Conservation (phyloP, 2,888 invertebrate genomes). For the Diachrysia chrysitis region DNA sequence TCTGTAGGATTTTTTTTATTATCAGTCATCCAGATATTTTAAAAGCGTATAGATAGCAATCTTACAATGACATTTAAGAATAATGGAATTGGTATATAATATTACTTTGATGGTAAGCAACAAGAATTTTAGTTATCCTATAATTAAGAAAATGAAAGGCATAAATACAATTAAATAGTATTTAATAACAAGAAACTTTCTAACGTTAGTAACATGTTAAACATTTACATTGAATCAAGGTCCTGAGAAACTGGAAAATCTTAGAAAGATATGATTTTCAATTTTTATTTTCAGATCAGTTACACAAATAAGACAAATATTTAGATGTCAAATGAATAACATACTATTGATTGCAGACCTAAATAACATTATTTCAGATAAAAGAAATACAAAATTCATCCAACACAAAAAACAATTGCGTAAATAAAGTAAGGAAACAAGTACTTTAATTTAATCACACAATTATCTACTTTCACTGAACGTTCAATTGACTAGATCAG, state of each 20-base stretch:
- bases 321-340: neutral
- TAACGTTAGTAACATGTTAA: conserved; percentile 16
- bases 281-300: no score
- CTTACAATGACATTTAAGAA: neutral
- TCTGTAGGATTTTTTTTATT: no score
- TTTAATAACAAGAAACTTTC: conserved; percentile 33
- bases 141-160: neutral
- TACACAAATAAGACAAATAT: no score
- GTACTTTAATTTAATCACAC: neutral
- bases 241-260: neutral
- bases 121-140: neutral
- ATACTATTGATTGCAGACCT: no score
- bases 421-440: no score
- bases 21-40: no score
- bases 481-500: conserved; percentile 47
- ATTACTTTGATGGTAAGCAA: neutral
- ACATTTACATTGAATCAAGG: conserved; percentile 9
- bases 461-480: conserved; percentile 15
- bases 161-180: conserved; percentile 16
- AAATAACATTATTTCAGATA: no score
- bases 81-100: neutral
- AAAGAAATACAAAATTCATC: no score
- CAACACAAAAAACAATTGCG: no score
- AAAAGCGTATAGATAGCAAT: no score
- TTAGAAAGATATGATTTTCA: neutral